These are phyloP conservation scores for Ptyas mucosa DNA, from an alignment of 2,113 vertebrate genomes.

Conservation along the genomic window DNA sequence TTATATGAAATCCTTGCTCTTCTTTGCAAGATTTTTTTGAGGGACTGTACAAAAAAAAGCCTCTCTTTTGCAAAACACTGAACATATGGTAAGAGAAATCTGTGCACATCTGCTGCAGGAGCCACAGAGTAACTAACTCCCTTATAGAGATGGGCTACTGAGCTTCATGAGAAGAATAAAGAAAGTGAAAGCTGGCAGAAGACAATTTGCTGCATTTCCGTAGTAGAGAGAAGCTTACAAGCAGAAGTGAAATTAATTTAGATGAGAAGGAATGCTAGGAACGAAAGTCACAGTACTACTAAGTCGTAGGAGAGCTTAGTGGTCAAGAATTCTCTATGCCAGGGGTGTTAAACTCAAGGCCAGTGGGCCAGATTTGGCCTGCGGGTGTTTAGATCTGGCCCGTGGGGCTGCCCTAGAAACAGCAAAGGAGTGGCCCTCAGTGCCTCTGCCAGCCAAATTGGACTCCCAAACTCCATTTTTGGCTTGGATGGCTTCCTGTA, in stretches of 20 bases:
- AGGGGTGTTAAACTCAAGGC: too few species aligned
- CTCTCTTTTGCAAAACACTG: not conserved
- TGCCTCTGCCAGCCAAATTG: too few species aligned
- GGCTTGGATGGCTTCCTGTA: too few species aligned
- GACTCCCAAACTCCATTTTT: too few species aligned
- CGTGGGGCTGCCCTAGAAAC: too few species aligned
- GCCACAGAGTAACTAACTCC: not conserved
- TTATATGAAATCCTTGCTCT: not conserved
- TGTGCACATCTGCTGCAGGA: accelerated
- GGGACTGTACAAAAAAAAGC: not conserved
- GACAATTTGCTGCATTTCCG: not conserved
- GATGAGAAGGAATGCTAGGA: not conserved
- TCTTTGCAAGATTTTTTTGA: not conserved
- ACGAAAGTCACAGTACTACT: not conserved
- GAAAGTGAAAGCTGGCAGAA: not conserved
- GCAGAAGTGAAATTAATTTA: not conserved
- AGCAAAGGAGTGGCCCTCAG: too few species aligned
- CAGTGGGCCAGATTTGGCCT: too few species aligned
- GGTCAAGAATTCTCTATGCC: not conserved
- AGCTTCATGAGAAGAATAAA: not conserved
- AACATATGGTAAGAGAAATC: not conserved
- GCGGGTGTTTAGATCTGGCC: too few species aligned
- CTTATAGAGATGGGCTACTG: not conserved
- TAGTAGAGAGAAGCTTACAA: not conserved
- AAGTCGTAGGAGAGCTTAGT: not conserved